Evolutionary conservation across 2,797 vertebrate genomes (phyloP).

Genomic region (Thunnus albacares): DNA sequence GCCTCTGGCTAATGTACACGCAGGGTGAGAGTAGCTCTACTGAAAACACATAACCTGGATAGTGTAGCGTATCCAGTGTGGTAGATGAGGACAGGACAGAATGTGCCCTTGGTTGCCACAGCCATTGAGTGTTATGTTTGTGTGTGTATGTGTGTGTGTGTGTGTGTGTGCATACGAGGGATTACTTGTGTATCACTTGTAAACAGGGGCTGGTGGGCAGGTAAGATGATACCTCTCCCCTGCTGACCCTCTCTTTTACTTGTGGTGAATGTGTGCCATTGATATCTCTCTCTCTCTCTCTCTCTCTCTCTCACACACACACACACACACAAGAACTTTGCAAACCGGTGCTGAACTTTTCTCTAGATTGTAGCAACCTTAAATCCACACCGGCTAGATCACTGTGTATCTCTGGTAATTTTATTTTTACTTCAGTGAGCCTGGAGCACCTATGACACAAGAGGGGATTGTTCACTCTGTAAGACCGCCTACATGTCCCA

Average conservation of each 20-base stretch:
- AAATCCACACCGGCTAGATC: slow-evolving; percentile 8
- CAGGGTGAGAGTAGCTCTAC: not conserved
- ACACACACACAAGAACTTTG: not conserved
- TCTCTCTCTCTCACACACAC: slow-evolving; percentile 6
- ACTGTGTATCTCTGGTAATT: slow-evolving; percentile 29
- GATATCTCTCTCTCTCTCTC: slow-evolving; percentile 8
- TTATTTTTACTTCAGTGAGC: slow-evolving; percentile 6
- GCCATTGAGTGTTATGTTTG: slow-evolving; percentile 44
- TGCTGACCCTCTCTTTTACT: slow-evolving; percentile 39
- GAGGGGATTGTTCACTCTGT: slow-evolving; percentile 4
- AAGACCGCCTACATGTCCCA: slow-evolving; percentile 36
- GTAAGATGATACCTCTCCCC: slow-evolving; percentile 69
- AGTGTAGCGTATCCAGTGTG: slow-evolving; percentile 22
- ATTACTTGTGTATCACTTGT: slow-evolving; percentile 61
- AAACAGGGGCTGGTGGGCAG: slow-evolving; percentile 65
- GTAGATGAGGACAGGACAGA: slow-evolving; percentile 53
- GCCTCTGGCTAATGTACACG: slow-evolving; percentile 10
- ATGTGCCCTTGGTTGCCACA: slow-evolving; percentile 50
- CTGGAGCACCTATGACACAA: slow-evolving; percentile 4
- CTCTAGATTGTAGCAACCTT: not conserved
- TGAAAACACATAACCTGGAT: slow-evolving; percentile 2
- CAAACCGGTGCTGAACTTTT: slow-evolving; percentile 38
- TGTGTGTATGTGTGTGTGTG: slow-evolving; percentile 25
- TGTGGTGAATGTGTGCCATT: slow-evolving; percentile 36
- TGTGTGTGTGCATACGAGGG: slow-evolving; percentile 6